Percentiles rank a stretch among this genome's conserved stretches.
Evolutionary conservation across 2,888 invertebrate species (phyloP).

Genomic region (Drosophila paramelanica): DNA sequence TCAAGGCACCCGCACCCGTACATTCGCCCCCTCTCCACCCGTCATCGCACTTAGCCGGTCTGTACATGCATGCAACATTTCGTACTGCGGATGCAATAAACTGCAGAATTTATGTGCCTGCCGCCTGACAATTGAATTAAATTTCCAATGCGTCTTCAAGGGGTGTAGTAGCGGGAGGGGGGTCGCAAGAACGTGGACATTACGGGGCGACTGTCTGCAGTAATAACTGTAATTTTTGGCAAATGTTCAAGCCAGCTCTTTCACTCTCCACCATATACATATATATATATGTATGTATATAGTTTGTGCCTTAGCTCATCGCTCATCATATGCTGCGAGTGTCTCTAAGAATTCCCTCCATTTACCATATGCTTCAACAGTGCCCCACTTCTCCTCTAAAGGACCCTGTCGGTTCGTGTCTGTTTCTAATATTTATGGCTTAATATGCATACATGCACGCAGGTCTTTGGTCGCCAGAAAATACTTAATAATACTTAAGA

Average conservation of each 20-base stretch:
- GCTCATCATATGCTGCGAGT: conserved; percentile 40
- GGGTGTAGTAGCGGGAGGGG: not conserved
- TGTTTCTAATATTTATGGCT: conserved; percentile 70
- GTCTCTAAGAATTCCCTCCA: conserved; percentile 46
- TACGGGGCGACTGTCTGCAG: conserved; percentile 68
- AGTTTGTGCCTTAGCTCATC: conserved; percentile 15
- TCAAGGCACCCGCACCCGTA: conserved; percentile 12
- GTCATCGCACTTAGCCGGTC: not conserved
- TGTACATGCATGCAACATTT: conserved; percentile 60
- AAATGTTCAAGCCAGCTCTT: conserved; percentile 56
- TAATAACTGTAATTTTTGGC: conserved; percentile 80
- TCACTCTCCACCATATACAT: not conserved
- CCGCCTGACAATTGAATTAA: conserved; percentile 77
- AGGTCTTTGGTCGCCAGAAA: conserved; percentile 50
- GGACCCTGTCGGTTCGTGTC: conserved; percentile 4
- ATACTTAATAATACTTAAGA: conserved; percentile 57
- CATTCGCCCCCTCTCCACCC: not conserved
- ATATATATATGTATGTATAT: not conserved
- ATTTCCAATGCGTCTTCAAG: conserved; percentile 71
- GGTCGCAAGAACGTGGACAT: conserved; percentile 36
- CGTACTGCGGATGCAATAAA: conserved; percentile 79
- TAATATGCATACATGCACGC: conserved; percentile 64
- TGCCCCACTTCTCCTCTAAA: not conserved
- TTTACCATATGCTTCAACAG: conserved; percentile 50
- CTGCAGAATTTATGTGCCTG: conserved; percentile 75